These are phyloP conservation scores for Mycogona germanica DNA, from an alignment of 2,888 invertebrate genomes.

Conservation along the genomic window DNA sequence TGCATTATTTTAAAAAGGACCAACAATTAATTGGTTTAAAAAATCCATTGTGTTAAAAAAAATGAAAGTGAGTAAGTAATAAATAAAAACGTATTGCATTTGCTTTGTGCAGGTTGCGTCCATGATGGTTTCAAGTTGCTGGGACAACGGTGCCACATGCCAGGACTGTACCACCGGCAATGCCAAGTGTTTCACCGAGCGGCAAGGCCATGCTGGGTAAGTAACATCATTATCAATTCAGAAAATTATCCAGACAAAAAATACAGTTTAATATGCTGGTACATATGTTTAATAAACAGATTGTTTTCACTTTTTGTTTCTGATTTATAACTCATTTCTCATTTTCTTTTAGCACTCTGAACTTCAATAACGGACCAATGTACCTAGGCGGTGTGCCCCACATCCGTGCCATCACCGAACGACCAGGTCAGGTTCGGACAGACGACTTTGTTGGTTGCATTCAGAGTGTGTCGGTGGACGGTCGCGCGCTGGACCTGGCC, in stretches of 20 bases:
- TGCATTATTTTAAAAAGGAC: neutral
- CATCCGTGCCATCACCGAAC: slow-evolving; percentile 73
- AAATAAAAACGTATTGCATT: too few relatives aligned
- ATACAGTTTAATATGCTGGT: slow-evolving; percentile 50
- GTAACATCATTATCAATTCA: slow-evolving; percentile 34
- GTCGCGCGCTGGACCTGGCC: slow-evolving; percentile 65
- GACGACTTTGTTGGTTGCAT: slow-evolving; percentile 92
- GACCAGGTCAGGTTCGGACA: slow-evolving; percentile 78
- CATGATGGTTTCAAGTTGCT: slow-evolving; percentile 63
- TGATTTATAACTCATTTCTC: neutral
- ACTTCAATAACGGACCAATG: slow-evolving; percentile 78
- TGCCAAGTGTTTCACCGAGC: slow-evolving; percentile 66
- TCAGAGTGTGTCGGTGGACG: slow-evolving; percentile 79
- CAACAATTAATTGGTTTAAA: too few relatives aligned
- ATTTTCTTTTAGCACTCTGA: slow-evolving; percentile 57
- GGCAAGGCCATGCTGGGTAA: slow-evolving; percentile 71
- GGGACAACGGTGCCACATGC: slow-evolving; percentile 74
- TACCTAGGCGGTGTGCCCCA: slow-evolving; percentile 71
- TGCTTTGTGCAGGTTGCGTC: slow-evolving; percentile 33
- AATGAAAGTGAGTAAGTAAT: too few relatives aligned
- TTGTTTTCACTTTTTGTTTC: neutral
- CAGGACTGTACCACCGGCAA: slow-evolving; percentile 77
- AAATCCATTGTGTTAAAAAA: too few relatives aligned
- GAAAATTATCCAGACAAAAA: too few relatives aligned
- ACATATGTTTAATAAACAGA: slow-evolving; percentile 11